Evolutionary conservation across 2,888 invertebrate genomes (phyloP), one percentile per base, ranked within the genome.

Genomic region (Aelia acuminata): DNA sequence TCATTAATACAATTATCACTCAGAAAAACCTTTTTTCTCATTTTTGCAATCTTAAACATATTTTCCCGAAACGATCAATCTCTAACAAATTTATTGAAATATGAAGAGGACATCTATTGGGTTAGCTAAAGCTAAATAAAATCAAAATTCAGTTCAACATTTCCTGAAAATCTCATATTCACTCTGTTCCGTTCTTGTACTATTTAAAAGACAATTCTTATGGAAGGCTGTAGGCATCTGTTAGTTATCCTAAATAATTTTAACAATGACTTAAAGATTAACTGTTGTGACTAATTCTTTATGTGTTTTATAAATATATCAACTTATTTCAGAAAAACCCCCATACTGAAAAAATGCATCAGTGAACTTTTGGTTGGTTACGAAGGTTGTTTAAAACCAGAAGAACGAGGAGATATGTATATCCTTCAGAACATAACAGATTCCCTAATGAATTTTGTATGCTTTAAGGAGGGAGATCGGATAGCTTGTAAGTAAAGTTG

Each of bases 381-480:
- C 1, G 93, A 94, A 90, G 94, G 94, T 0, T 97, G 97, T 91
- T 92, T 97, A 89, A 93, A 94, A 0, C 91, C 92, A 0, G 92
- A 94, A 0, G 96, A 97, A 91, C 93, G 93, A 85, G 93, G 94
- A 3, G 94, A 94, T 88, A 93, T 95, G 85, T 94, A 94, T 89
- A 94, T 94, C 0, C 92, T 95, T 0, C 93, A 94, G 91, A 95
- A 96, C 90, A 94, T 96, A 57, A 94, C 96, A 0, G 94, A 95
- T 57, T 95, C 95, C 90, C 92, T 97, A 0, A 93, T 95, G 0
- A 94, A 95, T 90, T 97, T 97, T 91, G 93, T 96, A 43, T 97
- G 97, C 91, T 95, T 94, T 91, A 96, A 96, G 91, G 96, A 96
- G 91, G 97, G 97, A 15, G 96, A 97, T 92, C 94, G 96, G 90